phyloP scores from a whole-genome alignment of 2,888 invertebrate species.

The Synanthedon tipuliformis region DNA sequence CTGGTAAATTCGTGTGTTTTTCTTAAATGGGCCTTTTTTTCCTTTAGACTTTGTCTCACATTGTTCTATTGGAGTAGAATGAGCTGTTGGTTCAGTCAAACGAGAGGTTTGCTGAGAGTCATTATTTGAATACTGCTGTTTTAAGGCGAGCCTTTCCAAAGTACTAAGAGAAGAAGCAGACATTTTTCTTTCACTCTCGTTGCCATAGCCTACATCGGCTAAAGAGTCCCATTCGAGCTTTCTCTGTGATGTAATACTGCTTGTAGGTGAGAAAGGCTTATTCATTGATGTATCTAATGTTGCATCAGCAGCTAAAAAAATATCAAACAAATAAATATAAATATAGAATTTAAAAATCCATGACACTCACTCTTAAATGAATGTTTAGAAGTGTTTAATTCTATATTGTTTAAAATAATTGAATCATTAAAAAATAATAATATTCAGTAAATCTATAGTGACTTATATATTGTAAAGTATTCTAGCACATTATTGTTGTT shows the following conservation, averaged over 20 bases:
- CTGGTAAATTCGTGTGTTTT: slow-evolving; percentile 45
- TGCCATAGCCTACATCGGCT: slow-evolving; percentile 85
- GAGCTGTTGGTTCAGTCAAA: slow-evolving; percentile 59
- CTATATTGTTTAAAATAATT: neutral
- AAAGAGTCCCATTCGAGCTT: slow-evolving; percentile 90
- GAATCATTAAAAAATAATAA: neutral
- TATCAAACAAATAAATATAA: neutral
- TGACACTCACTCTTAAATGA: neutral
- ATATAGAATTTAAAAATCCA: no score
- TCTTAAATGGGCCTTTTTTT: slow-evolving; percentile 37
- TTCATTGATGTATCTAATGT: slow-evolving; percentile 47
- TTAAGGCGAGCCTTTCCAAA: slow-evolving; percentile 72
- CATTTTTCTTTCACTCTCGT: slow-evolving; percentile 65
- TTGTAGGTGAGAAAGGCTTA: slow-evolving; percentile 76
- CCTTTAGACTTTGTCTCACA: slow-evolving; percentile 23
- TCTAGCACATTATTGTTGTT: no score
- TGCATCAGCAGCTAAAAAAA: slow-evolving; percentile 53
- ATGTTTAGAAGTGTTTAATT: neutral
- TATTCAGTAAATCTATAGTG: neutral
- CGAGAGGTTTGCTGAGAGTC: slow-evolving; percentile 34
- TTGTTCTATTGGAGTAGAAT: slow-evolving; percentile 62
- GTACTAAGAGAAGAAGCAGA: slow-evolving; percentile 68
- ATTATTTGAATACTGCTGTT: slow-evolving; percentile 57
- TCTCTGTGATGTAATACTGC: slow-evolving; percentile 78
- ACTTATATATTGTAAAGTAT: no score